Conservation (phyloP, 2,113 vertebrate species). For the Solea senegalensis region DNA sequence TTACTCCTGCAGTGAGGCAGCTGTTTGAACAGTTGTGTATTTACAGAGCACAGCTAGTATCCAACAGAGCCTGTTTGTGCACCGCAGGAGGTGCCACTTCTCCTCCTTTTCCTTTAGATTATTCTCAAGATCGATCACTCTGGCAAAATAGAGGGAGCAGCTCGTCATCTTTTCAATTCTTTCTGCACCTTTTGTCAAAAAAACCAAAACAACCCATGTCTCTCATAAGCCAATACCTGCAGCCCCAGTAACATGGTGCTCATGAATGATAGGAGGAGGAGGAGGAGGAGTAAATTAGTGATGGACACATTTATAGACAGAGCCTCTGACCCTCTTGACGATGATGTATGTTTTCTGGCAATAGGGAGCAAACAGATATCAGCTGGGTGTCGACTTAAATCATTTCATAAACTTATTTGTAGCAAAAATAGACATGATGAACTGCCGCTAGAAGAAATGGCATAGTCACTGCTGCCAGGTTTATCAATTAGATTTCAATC, state of each 20-base stretch:
- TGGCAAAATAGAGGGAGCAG: slow-evolving; percentile 11
- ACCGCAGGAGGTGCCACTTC: slow-evolving; percentile 26
- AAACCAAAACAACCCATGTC: slow-evolving; percentile 17
- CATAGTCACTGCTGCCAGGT: slow-evolving; percentile 9
- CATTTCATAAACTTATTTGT: slow-evolving; percentile 49
- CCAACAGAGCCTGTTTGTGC: slow-evolving; percentile 22
- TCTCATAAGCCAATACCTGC: slow-evolving; percentile 55
- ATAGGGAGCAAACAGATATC: slow-evolving; percentile 46
- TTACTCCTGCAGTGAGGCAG: slow-evolving; percentile 34
- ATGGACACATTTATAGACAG: slow-evolving; percentile 74
- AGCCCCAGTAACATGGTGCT: slow-evolving; percentile 28
- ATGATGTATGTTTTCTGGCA: slow-evolving; percentile 70
- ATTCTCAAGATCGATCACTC: slow-evolving; percentile 32
- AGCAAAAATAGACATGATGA: slow-evolving; percentile 37
- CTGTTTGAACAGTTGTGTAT: slow-evolving; percentile 45
- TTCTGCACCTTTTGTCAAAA: slow-evolving; percentile 52
- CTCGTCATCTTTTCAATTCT: slow-evolving; percentile 46
- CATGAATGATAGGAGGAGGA: slow-evolving; percentile 61
- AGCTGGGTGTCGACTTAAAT: slow-evolving; percentile 66
- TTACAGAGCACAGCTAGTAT: slow-evolving; percentile 39
- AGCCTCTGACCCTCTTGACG: slow-evolving; percentile 64
- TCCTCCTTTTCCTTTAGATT: slow-evolving; percentile 24
- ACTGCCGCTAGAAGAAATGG: slow-evolving; percentile 7
- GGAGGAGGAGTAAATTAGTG: slow-evolving; percentile 72
- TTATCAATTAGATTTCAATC: slow-evolving; percentile 30